Evolutionary conservation across 2,888 invertebrate species (phyloP).

Genomic region (Drepana falcataria): DNA sequence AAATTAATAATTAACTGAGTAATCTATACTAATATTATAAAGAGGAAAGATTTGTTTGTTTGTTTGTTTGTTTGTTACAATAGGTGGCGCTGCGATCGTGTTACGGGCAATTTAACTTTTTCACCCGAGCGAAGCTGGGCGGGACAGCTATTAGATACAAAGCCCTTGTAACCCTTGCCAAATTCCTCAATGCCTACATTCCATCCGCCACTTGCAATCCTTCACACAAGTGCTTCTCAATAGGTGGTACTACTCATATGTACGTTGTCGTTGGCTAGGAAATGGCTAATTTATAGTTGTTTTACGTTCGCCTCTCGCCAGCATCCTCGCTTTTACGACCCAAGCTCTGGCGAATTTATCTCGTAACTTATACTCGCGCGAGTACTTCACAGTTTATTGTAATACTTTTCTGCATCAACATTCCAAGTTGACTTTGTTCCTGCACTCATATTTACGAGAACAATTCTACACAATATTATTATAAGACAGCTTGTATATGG

Average conservation of each 20-base stretch:
- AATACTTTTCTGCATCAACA: background rate
- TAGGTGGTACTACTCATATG: background rate
- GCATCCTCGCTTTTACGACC: constrained; percentile 30
- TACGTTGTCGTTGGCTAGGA: constrained; percentile 7
- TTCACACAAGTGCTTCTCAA: background rate
- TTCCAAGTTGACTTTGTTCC: background rate
- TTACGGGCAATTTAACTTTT: too few species aligned
- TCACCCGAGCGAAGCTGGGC: too few species aligned
- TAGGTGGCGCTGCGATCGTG: too few species aligned
- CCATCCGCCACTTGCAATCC: background rate
- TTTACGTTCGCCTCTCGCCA: constrained; percentile 27
- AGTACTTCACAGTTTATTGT: background rate
- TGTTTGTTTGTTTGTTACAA: too few species aligned
- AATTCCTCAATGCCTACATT: too few species aligned
- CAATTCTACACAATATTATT: background rate
- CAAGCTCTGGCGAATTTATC: constrained; percentile 11
- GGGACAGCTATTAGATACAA: too few species aligned
- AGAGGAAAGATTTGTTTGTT: too few species aligned
- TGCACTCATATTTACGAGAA: background rate
- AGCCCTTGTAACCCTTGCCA: too few species aligned
- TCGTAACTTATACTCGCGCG: background rate
- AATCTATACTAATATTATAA: too few species aligned
- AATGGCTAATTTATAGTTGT: constrained; percentile 33
- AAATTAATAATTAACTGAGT: too few species aligned
- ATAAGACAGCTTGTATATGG: too few species aligned